Evolutionary conservation across 2,797 vertebrate genomes (phyloP).

Genomic region (Sebastes nivosus): DNA sequence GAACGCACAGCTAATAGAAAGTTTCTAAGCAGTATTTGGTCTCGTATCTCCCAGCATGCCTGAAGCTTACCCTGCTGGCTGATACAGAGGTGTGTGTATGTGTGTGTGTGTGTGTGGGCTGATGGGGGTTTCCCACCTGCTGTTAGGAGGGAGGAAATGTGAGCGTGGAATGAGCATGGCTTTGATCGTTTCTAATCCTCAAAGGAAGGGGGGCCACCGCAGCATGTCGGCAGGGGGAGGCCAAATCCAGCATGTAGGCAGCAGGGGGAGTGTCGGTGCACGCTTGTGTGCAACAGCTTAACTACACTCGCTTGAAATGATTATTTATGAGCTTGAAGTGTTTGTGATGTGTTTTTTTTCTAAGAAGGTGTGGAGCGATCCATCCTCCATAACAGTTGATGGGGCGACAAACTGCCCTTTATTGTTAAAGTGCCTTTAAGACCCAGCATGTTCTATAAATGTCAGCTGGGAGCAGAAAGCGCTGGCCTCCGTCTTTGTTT

Average conservation of each 20-base stretch:
- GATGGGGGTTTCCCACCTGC: slow-evolving; percentile 61
- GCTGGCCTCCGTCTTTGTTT: slow-evolving; percentile 52
- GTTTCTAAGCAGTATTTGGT: slow-evolving; percentile 1
- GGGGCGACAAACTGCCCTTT: slow-evolving; percentile 17
- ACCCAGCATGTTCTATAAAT: slow-evolving; percentile 39
- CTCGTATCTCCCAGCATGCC: slow-evolving; percentile 14
- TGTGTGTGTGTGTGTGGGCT: slow-evolving; percentile 27
- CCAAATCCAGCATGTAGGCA: slow-evolving; percentile 26
- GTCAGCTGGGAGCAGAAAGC: slow-evolving; percentile 27
- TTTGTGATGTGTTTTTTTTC: not conserved
- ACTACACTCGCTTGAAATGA: not conserved
- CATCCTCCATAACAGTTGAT: slow-evolving; percentile 23
- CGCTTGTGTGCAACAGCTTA: slow-evolving; percentile 8
- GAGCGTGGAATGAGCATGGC: slow-evolving; percentile 63
- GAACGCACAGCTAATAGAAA: slow-evolving; percentile 1
- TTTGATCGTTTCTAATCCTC: slow-evolving; percentile 76
- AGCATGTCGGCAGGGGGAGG: not conserved
- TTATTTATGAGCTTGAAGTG: slow-evolving; percentile 20
- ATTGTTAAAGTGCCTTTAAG: slow-evolving; percentile 16
- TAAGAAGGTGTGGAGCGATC: not conserved
- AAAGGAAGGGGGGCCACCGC: slow-evolving; percentile 31
- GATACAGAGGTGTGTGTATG: slow-evolving; percentile 8
- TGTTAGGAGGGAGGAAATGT: slow-evolving; percentile 48
- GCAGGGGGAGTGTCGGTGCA: not conserved
- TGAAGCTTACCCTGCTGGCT: slow-evolving; percentile 34